Evolutionary conservation across 2,797 vertebrate species (phyloP).

Genomic region (Coranthus polyacanthus): DNA sequence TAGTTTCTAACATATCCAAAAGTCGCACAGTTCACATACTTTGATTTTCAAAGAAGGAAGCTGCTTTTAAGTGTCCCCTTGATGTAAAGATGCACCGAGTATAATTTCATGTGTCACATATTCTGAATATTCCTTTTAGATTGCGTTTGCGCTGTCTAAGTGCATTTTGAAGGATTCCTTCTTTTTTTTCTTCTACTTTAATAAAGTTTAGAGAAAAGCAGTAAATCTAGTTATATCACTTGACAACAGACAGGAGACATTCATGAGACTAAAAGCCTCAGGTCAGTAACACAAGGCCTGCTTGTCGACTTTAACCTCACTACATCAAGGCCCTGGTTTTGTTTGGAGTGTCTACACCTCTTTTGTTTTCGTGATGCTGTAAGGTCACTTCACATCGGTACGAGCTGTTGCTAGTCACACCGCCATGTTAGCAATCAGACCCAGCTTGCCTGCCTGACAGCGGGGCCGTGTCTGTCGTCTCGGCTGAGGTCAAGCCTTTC

Average conservation of each 20-base stretch:
- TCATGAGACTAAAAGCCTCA: background rate
- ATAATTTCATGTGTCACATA: background rate
- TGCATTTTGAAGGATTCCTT: background rate
- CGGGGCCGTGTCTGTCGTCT: slow-evolving; percentile 9
- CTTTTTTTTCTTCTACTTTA: background rate
- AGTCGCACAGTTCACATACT: slow-evolving; percentile 4
- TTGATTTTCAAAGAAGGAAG: background rate
- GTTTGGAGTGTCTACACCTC: background rate
- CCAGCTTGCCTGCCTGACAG: slow-evolving; percentile 56
- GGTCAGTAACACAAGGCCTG: slow-evolving; percentile 1
- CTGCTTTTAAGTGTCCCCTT: background rate
- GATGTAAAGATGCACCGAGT: background rate
- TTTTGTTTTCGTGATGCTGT: slow-evolving; percentile 31
- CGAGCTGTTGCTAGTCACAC: slow-evolving; percentile 45
- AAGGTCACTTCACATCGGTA: slow-evolving; percentile 53
- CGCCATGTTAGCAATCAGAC: slow-evolving; percentile 58
- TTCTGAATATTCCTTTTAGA: background rate
- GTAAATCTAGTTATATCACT: background rate
- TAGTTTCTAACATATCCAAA: slow-evolving; percentile 14
- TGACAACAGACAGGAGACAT: background rate
- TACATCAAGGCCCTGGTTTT: slow-evolving; percentile 2
- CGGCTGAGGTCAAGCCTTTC: slow-evolving; percentile 62
- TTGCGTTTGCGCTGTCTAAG: background rate
- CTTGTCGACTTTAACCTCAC: slow-evolving; percentile 14
- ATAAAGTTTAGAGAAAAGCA: background rate